Conservation (phyloP, 2,113 vertebrate species). For the Phyllopteryx taeniolatus region DNA sequence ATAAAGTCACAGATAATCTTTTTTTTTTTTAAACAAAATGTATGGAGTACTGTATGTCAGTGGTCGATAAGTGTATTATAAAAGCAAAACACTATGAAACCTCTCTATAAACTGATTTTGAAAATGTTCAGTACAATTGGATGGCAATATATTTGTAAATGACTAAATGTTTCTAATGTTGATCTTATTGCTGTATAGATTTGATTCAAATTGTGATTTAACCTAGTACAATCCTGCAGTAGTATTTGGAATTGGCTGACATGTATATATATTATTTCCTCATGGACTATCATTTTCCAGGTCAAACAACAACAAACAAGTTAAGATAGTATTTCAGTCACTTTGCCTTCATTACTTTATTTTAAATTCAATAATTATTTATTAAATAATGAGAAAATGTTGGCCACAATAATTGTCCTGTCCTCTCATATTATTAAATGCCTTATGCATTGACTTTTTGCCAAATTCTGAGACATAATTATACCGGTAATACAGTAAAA, state of each 20-base stretch:
- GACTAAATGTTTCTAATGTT: constrained; percentile 74
- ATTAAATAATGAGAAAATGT: constrained; percentile 77
- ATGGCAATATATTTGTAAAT: constrained; percentile 84
- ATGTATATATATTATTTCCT: constrained; percentile 58
- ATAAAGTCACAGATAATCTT: constrained; percentile 56
- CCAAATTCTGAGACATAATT: constrained; percentile 76
- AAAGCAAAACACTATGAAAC: constrained; percentile 27
- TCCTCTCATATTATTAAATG: constrained; percentile 78
- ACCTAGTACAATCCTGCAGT: constrained; percentile 59
- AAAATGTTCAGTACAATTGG: constrained; percentile 72
- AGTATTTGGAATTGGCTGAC: constrained; percentile 56
- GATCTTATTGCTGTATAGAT: constrained; percentile 74
- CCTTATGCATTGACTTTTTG: constrained; percentile 86
- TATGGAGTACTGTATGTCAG: constrained; percentile 71
- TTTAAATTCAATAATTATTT: constrained; percentile 80
- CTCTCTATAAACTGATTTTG: constrained; percentile 60
- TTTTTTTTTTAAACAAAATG: constrained; percentile 63
- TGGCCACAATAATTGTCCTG: constrained; percentile 72
- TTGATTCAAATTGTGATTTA: constrained; percentile 70
- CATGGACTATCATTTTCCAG: constrained; percentile 54
- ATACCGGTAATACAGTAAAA: constrained; percentile 46
- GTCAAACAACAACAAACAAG: constrained; percentile 47
- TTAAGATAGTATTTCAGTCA: constrained; percentile 86
- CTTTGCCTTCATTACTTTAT: constrained; percentile 91
- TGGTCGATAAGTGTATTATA: constrained; percentile 73